Conservation (phyloP, 2,888 invertebrate species). For the Nezara viridula region DNA sequence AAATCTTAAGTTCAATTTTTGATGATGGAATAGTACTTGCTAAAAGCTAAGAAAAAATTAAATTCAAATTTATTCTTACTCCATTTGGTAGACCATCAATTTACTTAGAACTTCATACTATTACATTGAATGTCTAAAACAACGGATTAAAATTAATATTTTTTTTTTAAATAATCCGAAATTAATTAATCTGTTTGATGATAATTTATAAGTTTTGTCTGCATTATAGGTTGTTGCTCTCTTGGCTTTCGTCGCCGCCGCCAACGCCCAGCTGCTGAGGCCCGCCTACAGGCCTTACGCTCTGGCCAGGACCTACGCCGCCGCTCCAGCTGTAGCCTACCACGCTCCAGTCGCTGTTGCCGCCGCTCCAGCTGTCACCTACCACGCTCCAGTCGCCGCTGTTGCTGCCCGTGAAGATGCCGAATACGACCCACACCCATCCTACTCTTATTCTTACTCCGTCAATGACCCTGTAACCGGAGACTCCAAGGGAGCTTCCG, state of each 20-base stretch:
- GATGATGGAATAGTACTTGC: no score
- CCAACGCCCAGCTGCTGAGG: background rate
- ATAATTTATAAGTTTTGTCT: no score
- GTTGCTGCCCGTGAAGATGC: slow-evolving; percentile 53
- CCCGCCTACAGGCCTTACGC: slow-evolving; percentile 1
- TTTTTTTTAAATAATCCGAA: no score
- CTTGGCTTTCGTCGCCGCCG: slow-evolving; percentile 15
- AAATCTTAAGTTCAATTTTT: no score
- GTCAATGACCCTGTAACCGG: slow-evolving; percentile 70
- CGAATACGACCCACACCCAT: slow-evolving; percentile 66
- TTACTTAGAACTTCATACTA: no score
- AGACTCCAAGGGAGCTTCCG: slow-evolving; percentile 71
- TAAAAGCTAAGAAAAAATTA: no score
- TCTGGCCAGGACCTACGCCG: background rate
- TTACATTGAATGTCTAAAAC: no score
- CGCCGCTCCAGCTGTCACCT: background rate
- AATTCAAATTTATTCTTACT: no score
- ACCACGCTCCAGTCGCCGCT: background rate
- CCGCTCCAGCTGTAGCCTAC: slow-evolving; percentile 10
- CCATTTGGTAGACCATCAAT: no score
- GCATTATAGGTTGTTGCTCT: background rate
- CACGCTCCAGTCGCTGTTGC: slow-evolving; percentile 3
- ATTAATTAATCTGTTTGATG: no score
- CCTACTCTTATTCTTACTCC: slow-evolving; percentile 70
- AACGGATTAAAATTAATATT: no score